A percentile compares a stretch with the other conserved stretches of the same genome.
These are phyloP conservation scores for Bombus pyrosoma DNA, from an alignment of 1,140 invertebrate species.

Conservation along the genomic window DNA sequence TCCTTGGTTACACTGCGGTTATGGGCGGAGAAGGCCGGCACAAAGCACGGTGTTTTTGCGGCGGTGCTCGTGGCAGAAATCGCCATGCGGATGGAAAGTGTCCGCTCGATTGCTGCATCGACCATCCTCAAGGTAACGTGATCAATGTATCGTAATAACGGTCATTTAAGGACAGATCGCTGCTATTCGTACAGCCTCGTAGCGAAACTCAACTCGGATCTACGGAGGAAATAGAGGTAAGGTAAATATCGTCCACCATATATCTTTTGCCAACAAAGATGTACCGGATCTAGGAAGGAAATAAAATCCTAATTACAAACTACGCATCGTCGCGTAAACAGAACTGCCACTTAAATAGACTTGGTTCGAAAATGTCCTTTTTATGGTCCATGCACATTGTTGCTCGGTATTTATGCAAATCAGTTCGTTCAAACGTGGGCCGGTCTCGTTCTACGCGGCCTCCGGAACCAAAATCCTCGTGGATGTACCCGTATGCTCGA, in stretches of 20 bases:
- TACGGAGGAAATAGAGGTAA: constrained; percentile 25
- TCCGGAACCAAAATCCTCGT: constrained; percentile 23
- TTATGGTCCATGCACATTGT: not conserved
- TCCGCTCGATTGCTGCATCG: constrained; percentile 52
- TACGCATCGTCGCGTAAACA: not conserved
- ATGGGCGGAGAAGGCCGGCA: constrained; percentile 65
- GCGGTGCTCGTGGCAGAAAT: constrained; percentile 70
- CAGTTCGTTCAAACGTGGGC: not conserved
- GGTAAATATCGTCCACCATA: not conserved
- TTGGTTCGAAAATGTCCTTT: not conserved
- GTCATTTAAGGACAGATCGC: constrained; percentile 55
- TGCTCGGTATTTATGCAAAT: constrained; percentile 14
- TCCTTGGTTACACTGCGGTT: constrained; percentile 57
- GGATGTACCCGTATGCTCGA: not conserved
- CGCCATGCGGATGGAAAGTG: constrained; percentile 74
- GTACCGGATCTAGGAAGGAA: no score
- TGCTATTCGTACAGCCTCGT: not conserved
- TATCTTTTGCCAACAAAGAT: not conserved
- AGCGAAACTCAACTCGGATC: not conserved
- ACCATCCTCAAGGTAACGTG: constrained; percentile 58
- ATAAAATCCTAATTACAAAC: constrained; percentile 22
- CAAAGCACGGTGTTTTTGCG: constrained; percentile 65
- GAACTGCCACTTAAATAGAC: not conserved
- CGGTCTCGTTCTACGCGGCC: not conserved
- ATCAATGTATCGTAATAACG: constrained; percentile 64